Conservation (phyloP, 2,797 vertebrate species). For the Centroberyx gerrardi region DNA sequence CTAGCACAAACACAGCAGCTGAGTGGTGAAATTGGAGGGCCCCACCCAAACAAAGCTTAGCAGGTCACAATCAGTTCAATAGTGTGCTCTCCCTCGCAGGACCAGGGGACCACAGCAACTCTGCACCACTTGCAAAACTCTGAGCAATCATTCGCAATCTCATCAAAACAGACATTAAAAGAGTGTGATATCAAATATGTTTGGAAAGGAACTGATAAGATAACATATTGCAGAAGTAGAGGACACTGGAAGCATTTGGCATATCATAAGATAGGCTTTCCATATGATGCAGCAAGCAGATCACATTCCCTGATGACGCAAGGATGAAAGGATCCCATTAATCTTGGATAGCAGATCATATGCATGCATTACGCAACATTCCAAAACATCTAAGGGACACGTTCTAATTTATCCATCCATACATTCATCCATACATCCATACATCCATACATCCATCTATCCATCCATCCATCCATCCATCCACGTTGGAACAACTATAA, state of each 20-base stretch:
- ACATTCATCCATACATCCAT: constrained; percentile 12
- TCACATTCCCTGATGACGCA: constrained; percentile 8
- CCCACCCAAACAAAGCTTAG: constrained; percentile 79
- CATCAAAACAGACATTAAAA: constrained; percentile 26
- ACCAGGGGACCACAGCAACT: constrained; percentile 16
- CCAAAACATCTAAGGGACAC: constrained; percentile 27
- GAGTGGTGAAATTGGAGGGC: constrained; percentile 62
- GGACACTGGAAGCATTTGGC: constrained; percentile 45
- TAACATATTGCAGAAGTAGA: constrained; percentile 44
- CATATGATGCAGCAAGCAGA: constrained; percentile 21
- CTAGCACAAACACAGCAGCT: constrained; percentile 70
- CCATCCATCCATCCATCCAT: constrained; percentile 13
- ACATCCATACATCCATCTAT: constrained; percentile 5
- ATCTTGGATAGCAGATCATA: constrained; percentile 33
- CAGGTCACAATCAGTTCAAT: constrained; percentile 64
- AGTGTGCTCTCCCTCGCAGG: constrained; percentile 41
- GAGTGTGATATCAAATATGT: constrained; percentile 1
- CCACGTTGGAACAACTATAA: background rate
- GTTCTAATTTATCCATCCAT: constrained; percentile 23
- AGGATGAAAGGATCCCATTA: constrained; percentile 47
- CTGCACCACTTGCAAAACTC: constrained; percentile 24
- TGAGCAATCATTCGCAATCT: constrained; percentile 19
- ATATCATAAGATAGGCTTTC: constrained; percentile 38
- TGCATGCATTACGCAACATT: constrained; percentile 17
- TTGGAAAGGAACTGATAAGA: constrained; percentile 29